Percentiles rank a stretch among this genome's conserved stretches.
phyloP scores from a whole-genome alignment of 2,888 invertebrate species.

The Drosophila picticornis region DNA sequence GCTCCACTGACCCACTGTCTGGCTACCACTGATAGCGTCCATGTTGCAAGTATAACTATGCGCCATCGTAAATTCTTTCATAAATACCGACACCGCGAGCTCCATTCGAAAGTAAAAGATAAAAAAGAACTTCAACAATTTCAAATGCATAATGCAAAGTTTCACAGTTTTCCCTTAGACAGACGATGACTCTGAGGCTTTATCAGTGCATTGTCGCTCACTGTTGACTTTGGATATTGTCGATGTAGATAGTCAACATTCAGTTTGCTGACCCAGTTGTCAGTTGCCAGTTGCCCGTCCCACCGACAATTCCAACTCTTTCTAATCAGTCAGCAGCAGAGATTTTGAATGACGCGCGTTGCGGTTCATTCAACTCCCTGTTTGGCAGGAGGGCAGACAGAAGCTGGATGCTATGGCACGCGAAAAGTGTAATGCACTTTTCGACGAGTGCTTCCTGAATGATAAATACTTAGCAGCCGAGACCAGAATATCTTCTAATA shows the following conservation, averaged over 20 bases:
- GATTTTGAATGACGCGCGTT: constrained; percentile 33
- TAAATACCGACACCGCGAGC: constrained; percentile 43
- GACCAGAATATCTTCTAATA: neutral
- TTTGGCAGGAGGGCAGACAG: constrained; percentile 21
- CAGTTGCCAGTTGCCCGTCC: constrained; percentile 8
- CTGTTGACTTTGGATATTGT: constrained; percentile 61
- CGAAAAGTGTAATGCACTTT: constrained; percentile 60
- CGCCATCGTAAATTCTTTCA: constrained; percentile 45
- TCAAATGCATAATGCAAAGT: constrained; percentile 26
- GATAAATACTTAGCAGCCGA: constrained; percentile 42
- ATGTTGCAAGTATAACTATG: constrained; percentile 12
- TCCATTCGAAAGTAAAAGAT: constrained; percentile 22
- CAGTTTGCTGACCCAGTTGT: constrained; percentile 64
- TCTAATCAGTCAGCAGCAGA: constrained; percentile 63
- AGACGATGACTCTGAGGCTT: neutral
- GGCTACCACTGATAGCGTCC: constrained; percentile 34
- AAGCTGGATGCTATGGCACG: constrained; percentile 50
- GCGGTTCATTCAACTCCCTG: constrained; percentile 54
- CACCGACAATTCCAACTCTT: constrained; percentile 34
- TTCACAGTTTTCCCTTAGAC: neutral
- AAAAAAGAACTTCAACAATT: constrained; percentile 32
- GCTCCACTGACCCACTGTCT: constrained; percentile 56
- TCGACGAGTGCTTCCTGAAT: constrained; percentile 58
- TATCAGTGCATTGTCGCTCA: constrained; percentile 26
- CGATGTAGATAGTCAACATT: constrained; percentile 24